Percentiles rank a stretch among this genome's conserved stretches.
Evolutionary conservation across 2,888 invertebrate species (phyloP).

Genomic region (Noctua janthe): DNA sequence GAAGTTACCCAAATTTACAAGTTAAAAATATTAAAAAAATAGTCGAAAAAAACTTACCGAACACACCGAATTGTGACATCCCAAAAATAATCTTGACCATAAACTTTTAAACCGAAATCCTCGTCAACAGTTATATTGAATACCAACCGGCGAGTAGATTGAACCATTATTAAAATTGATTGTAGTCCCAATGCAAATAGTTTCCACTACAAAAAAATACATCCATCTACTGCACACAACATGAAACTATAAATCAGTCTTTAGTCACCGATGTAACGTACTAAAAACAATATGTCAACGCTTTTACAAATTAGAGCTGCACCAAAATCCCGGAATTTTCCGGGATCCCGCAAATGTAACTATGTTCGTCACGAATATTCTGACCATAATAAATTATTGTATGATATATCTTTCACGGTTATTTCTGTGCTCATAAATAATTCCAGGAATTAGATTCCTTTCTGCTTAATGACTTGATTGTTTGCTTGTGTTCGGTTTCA

Average conservation of each 20-base stretch:
- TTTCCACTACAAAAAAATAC: conserved; percentile 15
- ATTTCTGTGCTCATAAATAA: conserved; percentile 59
- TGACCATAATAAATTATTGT: conserved; percentile 58
- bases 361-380: conserved; percentile 45
- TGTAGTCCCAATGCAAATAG: conserved; percentile 44
- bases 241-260: conserved; percentile 53
- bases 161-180: conserved; percentile 44
- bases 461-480: conserved; percentile 59
- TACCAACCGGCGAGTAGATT: conserved; percentile 17
- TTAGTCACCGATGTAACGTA: conserved; percentile 39
- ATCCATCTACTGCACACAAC: conserved; percentile 30
- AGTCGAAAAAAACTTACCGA: too few species aligned
- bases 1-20: too few species aligned
- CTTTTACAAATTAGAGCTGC: conserved; percentile 58
- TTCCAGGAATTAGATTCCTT: conserved; percentile 19
- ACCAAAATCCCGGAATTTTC: conserved; percentile 28
- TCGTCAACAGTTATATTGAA: conserved; percentile 17
- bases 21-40: too few species aligned
- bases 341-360: conserved; percentile 42
- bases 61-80: background rate
- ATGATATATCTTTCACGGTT: conserved; percentile 51
- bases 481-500: conserved; percentile 45
- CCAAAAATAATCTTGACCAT: background rate
- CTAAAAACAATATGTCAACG: conserved; percentile 61
- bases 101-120: background rate